phyloP scores from a whole-genome alignment of 2,797 vertebrate species.

The Schizopygopsis malacanthus region DNA sequence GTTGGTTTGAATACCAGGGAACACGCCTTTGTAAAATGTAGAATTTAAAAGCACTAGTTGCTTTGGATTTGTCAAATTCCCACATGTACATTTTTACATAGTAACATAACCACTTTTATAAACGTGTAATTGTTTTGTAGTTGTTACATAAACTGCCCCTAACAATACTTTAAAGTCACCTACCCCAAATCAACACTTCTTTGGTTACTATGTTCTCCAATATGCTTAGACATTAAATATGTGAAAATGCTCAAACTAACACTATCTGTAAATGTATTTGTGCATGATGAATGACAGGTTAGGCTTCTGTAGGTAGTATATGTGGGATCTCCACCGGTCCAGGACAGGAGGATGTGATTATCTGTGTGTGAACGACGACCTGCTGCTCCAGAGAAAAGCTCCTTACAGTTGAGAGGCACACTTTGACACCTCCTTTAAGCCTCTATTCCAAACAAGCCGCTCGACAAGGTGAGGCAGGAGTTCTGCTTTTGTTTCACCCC shows the following conservation, averaged over 20 bases:
- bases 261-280: neutral
- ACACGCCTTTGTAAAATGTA: neutral
- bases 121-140: neutral
- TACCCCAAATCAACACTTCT: neutral
- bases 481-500: constrained; percentile 68
- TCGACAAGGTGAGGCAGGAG: constrained; percentile 55
- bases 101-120: neutral
- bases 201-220: neutral
- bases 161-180: neutral
- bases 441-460: constrained; percentile 64
- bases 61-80: neutral
- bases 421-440: constrained; percentile 69
- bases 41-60: neutral
- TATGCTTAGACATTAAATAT: neutral
- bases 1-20: too few relatives aligned
- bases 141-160: neutral
- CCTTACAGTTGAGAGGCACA: constrained; percentile 63
- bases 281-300: constrained; percentile 3
- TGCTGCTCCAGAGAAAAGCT: constrained; percentile 36
- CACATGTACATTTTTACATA: neutral
- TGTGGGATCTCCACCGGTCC: constrained; percentile 35
- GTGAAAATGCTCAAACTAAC: neutral
- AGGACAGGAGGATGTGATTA: constrained; percentile 55
- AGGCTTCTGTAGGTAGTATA: neutral
- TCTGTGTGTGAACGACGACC: constrained; percentile 56